Evolutionary conservation across 2,113 vertebrate genomes (phyloP).

Genomic region (Chamaea fasciata): DNA sequence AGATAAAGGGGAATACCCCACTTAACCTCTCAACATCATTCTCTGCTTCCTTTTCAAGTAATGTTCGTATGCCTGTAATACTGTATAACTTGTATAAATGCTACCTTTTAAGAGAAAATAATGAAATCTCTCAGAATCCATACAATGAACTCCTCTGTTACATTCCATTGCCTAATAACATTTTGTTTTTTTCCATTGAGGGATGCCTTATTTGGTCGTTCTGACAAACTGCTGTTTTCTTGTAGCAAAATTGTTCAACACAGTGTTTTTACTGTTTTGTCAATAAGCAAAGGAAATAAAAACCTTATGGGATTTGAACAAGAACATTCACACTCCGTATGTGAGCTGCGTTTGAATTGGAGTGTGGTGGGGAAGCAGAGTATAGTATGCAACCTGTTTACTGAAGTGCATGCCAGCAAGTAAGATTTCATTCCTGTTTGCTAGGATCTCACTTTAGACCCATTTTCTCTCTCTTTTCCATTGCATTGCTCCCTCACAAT

Average conservation of each 20-base stretch:
- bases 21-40: slow-evolving; percentile 42
- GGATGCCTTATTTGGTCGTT: slow-evolving; percentile 3
- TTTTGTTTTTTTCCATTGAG: background rate
- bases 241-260: slow-evolving; percentile 52
- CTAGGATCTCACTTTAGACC: background rate
- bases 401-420: slow-evolving; percentile 45
- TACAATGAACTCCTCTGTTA: slow-evolving; percentile 5
- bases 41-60: slow-evolving; percentile 30
- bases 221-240: slow-evolving; percentile 65
- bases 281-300: slow-evolving; percentile 60
- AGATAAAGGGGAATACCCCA: slow-evolving; percentile 32
- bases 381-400: slow-evolving; percentile 58
- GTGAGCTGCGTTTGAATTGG: slow-evolving; percentile 62
- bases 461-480: background rate
- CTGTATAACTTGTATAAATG: background rate
- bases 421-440: background rate
- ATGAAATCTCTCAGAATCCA: background rate
- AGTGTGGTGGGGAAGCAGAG: slow-evolving; percentile 44
- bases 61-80: background rate
- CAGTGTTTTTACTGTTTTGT: slow-evolving; percentile 60
- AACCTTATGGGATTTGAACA: slow-evolving; percentile 57
- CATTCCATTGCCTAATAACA: background rate
- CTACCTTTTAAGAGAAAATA: slow-evolving; percentile 38
- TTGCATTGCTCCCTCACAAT: background rate
- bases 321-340: slow-evolving; percentile 64